phyloP scores from a whole-genome alignment of 2,888 invertebrate species.

The Drosophila tanythrix region DNA sequence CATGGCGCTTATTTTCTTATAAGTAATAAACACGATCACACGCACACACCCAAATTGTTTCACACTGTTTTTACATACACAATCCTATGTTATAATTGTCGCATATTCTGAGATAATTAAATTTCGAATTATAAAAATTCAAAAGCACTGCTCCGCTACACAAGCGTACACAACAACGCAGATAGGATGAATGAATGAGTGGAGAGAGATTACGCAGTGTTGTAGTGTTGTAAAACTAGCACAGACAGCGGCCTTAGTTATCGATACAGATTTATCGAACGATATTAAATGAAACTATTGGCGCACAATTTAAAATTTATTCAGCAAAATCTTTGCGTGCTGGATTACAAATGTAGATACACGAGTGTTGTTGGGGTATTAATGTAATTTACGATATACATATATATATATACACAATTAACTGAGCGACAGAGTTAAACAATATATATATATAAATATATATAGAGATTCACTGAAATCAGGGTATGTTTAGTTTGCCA shows the following conservation, averaged over 20 bases:
- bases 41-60: constrained; percentile 18
- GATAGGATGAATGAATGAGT: constrained; percentile 49
- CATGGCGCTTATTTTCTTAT: constrained; percentile 35
- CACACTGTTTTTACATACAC: constrained; percentile 11
- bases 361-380: constrained; percentile 44
- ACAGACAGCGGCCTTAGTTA: not conserved
- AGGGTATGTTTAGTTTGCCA: constrained; percentile 27
- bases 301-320: constrained; percentile 70
- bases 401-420: constrained; percentile 42
- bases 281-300: constrained; percentile 9
- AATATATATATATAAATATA: constrained; percentile 15
- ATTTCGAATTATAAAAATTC: constrained; percentile 12
- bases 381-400: constrained; percentile 39
- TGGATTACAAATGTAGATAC: constrained; percentile 49
- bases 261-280: constrained; percentile 30
- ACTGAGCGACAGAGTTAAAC: constrained; percentile 51
- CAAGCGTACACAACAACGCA: constrained; percentile 45
- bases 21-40: constrained; percentile 10
- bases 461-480: constrained; percentile 27
- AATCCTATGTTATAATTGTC: constrained; percentile 39
- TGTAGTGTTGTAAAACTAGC: constrained; percentile 32
- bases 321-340: constrained; percentile 57
- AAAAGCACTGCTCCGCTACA: not conserved
- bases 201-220: not conserved
- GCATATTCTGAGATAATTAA: constrained; percentile 38